Percentiles rank a stretch among this genome's conserved stretches.
Evolutionary conservation across 2,888 invertebrate genomes (phyloP).

Genomic region (Acleris literana): DNA sequence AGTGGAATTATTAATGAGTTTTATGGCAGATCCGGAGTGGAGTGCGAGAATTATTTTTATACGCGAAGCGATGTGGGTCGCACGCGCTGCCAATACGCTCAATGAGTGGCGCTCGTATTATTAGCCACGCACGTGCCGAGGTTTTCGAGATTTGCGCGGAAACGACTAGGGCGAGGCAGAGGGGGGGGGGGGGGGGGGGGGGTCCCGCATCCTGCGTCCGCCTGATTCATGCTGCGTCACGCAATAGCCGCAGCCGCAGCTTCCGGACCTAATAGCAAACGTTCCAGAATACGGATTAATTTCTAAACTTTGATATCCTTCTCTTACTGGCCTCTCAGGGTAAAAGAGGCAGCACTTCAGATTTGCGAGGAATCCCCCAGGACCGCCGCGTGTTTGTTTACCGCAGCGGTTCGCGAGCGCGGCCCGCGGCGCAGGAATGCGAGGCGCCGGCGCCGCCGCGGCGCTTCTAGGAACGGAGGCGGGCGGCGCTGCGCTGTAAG

Average conservation of each 20-base stretch:
- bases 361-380: neutral
- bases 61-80: conserved; percentile 26
- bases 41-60: conserved; percentile 30
- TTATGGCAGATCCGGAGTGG: conserved; percentile 11
- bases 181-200: conserved; percentile 18
- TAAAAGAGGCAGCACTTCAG: too few relatives aligned
- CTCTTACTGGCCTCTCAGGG: too few relatives aligned
- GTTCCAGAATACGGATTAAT: conserved; percentile 4
- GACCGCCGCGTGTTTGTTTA: neutral
- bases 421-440: conserved; percentile 2
- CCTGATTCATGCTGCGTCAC: conserved; percentile 44
- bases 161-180: neutral
- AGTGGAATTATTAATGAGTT: conserved; percentile 25
- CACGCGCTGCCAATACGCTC: conserved; percentile 32
- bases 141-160: conserved; percentile 34
- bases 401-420: neutral
- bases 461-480: conserved; percentile 29
- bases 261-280: conserved; percentile 7
- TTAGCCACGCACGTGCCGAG: conserved; percentile 27
- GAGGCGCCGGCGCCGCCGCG: conserved; percentile 29
- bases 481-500: neutral
- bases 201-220: conserved; percentile 54
- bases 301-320: neutral
- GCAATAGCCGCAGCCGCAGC: conserved; percentile 9
- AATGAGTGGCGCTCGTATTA: conserved; percentile 33